These are phyloP conservation scores for Callipepla californica DNA, from an alignment of 2,113 vertebrate species.

Conservation along the genomic window DNA sequence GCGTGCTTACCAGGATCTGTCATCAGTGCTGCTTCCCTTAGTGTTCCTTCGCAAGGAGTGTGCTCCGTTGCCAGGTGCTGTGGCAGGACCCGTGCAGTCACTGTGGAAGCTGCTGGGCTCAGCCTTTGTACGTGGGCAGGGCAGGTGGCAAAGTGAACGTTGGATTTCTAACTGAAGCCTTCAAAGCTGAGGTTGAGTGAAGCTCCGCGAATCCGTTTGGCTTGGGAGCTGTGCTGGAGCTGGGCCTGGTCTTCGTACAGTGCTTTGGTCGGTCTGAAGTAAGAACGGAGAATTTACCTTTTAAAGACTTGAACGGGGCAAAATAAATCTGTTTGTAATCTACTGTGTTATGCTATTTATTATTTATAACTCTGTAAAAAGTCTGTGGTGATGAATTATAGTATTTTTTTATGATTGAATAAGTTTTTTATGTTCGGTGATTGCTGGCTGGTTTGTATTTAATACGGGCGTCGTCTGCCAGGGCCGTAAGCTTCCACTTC, in stretches of 20 bases:
- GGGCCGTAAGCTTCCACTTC: constrained; percentile 73
- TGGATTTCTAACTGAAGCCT: not conserved
- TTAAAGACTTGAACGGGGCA: constrained; percentile 58
- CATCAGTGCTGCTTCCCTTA: constrained; percentile 38
- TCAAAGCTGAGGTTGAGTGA: not conserved
- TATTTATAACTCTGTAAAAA: constrained; percentile 79
- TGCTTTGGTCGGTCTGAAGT: constrained; percentile 54
- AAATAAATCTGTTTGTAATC: constrained; percentile 75
- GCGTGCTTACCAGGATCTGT: constrained; percentile 50
- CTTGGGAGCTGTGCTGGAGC: constrained; percentile 24
- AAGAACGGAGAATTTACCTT: constrained; percentile 56
- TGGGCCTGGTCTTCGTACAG: constrained; percentile 32
- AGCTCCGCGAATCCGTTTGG: constrained; percentile 32
- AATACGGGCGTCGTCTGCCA: constrained; percentile 70
- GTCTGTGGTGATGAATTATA: constrained; percentile 77
- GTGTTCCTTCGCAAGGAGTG: not conserved
- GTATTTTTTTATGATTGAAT: constrained; percentile 81
- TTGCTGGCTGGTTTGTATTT: constrained; percentile 75
- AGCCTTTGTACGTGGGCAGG: not conserved
- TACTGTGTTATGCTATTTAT: constrained; percentile 79
- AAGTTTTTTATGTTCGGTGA: constrained; percentile 73
- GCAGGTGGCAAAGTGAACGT: not conserved
- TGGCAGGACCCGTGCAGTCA: not conserved
- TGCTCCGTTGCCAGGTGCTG: constrained; percentile 10
- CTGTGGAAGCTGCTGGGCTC: not conserved